Conservation (phyloP, 2,888 invertebrate genomes). For the Theodoxus fluviatilis region DNA sequence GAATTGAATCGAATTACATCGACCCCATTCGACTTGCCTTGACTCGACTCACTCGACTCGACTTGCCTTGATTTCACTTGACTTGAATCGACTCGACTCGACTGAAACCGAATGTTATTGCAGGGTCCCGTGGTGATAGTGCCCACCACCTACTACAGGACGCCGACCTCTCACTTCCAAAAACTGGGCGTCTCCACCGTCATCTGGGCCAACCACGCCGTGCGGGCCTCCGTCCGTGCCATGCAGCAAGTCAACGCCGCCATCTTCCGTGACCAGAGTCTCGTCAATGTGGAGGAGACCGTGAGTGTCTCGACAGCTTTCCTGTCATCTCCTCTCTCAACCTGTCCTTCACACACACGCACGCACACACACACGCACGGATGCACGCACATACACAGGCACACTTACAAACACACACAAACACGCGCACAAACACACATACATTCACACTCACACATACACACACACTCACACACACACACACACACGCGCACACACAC, state of each 20-base stretch:
- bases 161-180: constrained; percentile 62
- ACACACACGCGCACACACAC: not conserved
- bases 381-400: not conserved
- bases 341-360: not conserved
- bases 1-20: too few species aligned
- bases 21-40: not conserved
- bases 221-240: constrained; percentile 65
- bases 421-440: too few species aligned
- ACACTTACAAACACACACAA: too few species aligned
- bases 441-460: too few species aligned
- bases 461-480: too few species aligned
- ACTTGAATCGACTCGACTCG: too few species aligned
- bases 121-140: constrained; percentile 67
- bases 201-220: constrained; percentile 68
- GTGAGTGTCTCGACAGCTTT: too few species aligned
- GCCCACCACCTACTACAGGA: constrained; percentile 67
- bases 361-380: not conserved
- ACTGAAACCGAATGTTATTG: too few species aligned
- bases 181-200: constrained; percentile 65
- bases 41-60: too few species aligned
- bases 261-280: constrained; percentile 63
- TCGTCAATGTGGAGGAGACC: constrained; percentile 61
- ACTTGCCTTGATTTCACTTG: too few species aligned
- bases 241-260: constrained; percentile 63
- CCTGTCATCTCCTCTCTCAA: too few species aligned